Evolutionary conservation across 2,888 invertebrate genomes (phyloP).

Genomic region (Yponomeuta sedellus): DNA sequence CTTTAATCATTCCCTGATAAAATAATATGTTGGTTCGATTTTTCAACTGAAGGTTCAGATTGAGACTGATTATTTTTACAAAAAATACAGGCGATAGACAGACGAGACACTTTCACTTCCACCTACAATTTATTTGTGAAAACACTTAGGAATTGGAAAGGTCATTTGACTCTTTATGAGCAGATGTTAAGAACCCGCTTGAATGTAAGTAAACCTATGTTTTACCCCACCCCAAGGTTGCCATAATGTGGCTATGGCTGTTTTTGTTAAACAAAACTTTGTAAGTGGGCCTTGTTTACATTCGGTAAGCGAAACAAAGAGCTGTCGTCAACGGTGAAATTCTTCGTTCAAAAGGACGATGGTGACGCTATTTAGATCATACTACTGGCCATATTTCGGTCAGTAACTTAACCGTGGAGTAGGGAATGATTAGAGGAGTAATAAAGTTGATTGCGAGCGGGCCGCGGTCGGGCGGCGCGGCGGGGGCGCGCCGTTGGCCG

Average conservation of each 20-base stretch:
- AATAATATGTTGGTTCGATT: too few species aligned
- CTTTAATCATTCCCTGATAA: too few species aligned
- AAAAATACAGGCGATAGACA: background rate
- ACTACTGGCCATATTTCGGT: background rate
- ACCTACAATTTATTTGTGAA: background rate
- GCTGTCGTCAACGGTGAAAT: constrained; percentile 21
- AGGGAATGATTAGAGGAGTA: constrained; percentile 50
- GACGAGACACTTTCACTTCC: background rate
- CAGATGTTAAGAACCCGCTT: background rate
- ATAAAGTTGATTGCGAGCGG: constrained; percentile 56
- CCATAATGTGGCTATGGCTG: constrained; percentile 24
- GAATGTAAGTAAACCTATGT: background rate
- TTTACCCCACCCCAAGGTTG: constrained; percentile 49
- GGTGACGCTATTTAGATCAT: constrained; percentile 9
- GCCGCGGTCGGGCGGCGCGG: constrained; percentile 27
- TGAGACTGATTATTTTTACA: background rate
- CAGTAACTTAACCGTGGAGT: constrained; percentile 4
- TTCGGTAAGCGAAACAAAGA: constrained; percentile 44
- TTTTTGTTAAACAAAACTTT: constrained; percentile 38
- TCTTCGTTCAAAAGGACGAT: background rate
- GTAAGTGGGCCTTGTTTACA: constrained; percentile 35
- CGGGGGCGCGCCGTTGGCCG: constrained; percentile 15
- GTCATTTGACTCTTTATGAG: background rate
- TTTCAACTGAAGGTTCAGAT: background rate
- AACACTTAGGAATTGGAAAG: background rate